Evolutionary conservation across 2,888 invertebrate species (phyloP).

Genomic region (Rhopalosiphum nymphaeae): DNA sequence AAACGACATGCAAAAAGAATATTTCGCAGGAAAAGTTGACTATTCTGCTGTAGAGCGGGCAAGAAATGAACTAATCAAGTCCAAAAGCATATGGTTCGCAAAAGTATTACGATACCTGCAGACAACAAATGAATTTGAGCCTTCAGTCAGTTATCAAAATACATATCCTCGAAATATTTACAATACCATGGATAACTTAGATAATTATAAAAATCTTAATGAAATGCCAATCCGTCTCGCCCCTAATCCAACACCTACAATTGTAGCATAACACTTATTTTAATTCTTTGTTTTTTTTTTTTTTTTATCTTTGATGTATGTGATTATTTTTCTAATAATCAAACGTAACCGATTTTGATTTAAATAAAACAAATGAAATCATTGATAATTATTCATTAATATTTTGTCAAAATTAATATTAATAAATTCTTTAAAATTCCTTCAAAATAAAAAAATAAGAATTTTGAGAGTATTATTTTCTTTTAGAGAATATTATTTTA

Average conservation of each 20-base stretch:
- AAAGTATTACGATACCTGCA: neutral
- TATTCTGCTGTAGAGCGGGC: neutral
- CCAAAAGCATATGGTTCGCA: neutral
- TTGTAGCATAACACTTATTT: neutral
- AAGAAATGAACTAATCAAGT: neutral
- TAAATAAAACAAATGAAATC: neutral
- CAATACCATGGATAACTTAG: neutral
- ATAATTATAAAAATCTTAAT: neutral
- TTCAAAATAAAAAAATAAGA: neutral
- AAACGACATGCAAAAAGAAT: neutral
- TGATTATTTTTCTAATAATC: neutral
- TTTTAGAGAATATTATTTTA: neutral
- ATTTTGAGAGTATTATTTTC: neutral
- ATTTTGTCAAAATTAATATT: neutral
- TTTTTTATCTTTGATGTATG: neutral
- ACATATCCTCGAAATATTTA: neutral
- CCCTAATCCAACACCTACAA: neutral
- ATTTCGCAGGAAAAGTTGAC: neutral
- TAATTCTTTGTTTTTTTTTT: neutral
- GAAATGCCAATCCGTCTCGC: neutral
- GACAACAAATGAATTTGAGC: neutral
- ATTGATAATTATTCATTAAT: neutral
- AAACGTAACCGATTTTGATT: neutral
- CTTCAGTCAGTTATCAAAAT: neutral
- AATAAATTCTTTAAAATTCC: neutral